These are phyloP conservation scores for Julus scanicus DNA, from an alignment of 2,888 invertebrate genomes.

Conservation along the genomic window DNA sequence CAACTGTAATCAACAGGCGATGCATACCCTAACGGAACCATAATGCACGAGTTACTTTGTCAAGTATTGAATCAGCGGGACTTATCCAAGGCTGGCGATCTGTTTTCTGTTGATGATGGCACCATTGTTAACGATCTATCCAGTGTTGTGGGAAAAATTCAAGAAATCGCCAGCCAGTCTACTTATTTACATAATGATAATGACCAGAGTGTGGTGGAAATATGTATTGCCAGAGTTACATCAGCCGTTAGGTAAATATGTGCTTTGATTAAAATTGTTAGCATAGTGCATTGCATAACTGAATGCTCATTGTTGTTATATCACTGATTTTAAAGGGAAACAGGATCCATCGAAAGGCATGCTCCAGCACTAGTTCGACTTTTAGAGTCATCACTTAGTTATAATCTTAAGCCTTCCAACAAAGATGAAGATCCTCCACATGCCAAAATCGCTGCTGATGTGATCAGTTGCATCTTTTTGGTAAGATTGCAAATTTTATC, in stretches of 20 bases:
- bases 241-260: constrained; percentile 79
- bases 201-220: constrained; percentile 94
- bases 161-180: constrained; percentile 81
- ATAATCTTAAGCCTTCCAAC: constrained; percentile 83
- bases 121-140: constrained; percentile 86
- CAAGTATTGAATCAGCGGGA: constrained; percentile 90
- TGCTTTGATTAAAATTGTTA: not conserved
- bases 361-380: constrained; percentile 84
- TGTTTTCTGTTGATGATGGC: constrained; percentile 87
- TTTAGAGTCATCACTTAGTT: constrained; percentile 86
- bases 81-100: constrained; percentile 87
- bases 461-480: constrained; percentile 93
- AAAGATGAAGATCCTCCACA: constrained; percentile 92
- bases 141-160: constrained; percentile 78
- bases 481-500: constrained; percentile 70
- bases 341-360: constrained; percentile 86
- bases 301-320: not conserved
- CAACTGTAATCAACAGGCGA: not conserved
- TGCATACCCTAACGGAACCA: not conserved
- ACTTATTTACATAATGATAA: constrained; percentile 88
- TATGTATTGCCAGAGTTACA: constrained; percentile 89
- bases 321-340: constrained; percentile 72
- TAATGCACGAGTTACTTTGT: constrained; percentile 90
- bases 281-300: not conserved
- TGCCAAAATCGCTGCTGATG: constrained; percentile 95